A percentile compares a stretch with the other conserved stretches of the same genome.
Evolutionary conservation across 2,797 vertebrate genomes (phyloP).

Genomic region (Chiloscyllium punctatum): DNA sequence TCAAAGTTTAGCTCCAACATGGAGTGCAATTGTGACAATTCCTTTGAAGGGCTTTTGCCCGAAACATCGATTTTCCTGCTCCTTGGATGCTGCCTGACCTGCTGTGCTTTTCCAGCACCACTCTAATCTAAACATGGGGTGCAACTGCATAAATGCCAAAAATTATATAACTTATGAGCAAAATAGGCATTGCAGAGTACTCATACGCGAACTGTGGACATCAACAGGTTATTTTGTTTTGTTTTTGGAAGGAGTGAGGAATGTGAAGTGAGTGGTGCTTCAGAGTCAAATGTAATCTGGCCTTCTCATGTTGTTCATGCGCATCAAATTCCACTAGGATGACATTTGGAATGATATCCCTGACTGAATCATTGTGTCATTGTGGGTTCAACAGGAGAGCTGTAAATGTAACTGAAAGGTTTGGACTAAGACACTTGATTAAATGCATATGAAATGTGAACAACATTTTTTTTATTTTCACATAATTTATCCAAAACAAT

Average conservation of each 20-base stretch:
- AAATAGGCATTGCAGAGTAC: background rate
- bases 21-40: no score
- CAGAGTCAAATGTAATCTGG: background rate
- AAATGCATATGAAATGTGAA: background rate
- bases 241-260: no score
- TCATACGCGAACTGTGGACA: background rate
- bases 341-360: background rate
- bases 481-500: constrained; percentile 77
- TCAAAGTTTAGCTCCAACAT: background rate
- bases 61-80: no score
- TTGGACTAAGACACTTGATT: background rate
- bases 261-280: background rate
- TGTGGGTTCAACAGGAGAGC: background rate
- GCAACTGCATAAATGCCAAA: background rate
- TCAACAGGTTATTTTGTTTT: background rate
- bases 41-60: no score
- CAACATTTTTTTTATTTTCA: constrained; percentile 40
- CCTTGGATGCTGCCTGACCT: no score
- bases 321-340: background rate
- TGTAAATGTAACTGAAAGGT: background rate
- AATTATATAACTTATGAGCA: no score
- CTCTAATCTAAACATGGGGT: no score
- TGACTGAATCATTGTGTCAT: background rate
- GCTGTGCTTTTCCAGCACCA: no score
- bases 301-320: no score